Evolutionary conservation across 2,113 vertebrate genomes (phyloP).

Genomic region (Otolemur garnettii): DNA sequence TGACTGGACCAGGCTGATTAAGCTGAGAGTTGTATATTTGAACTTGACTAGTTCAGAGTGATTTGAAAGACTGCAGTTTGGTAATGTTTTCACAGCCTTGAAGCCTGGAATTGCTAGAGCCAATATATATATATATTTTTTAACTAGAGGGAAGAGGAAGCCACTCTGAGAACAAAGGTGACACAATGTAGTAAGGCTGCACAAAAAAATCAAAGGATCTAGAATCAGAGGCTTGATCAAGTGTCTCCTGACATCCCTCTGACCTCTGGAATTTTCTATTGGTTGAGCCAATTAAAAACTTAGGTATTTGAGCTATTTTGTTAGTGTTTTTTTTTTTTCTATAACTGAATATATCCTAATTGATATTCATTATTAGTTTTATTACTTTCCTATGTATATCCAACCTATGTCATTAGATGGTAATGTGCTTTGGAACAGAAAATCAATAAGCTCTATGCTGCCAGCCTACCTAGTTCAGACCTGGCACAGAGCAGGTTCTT

Average conservation of each 20-base stretch:
- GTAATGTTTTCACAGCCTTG: background rate
- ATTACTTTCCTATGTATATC: background rate
- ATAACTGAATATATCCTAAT: background rate
- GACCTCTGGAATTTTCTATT: background rate
- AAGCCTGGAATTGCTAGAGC: background rate
- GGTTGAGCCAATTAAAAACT: background rate
- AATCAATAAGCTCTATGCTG: background rate
- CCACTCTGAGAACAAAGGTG: background rate
- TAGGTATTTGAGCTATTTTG: background rate
- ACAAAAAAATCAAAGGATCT: background rate
- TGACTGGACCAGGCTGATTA: background rate
- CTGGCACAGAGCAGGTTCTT: background rate
- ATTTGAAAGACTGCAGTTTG: background rate
- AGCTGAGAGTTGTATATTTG: background rate
- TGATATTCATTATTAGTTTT: background rate
- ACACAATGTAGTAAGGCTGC: background rate
- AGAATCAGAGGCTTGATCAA: background rate
- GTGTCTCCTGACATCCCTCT: background rate
- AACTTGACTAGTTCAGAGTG: background rate
- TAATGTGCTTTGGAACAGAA: background rate
- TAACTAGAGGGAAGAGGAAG: background rate
- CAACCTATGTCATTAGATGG: background rate
- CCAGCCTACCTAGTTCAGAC: accelerated
- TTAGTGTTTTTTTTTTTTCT: background rate
- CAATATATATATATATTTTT: too few species aligned